A percentile compares a stretch with the other conserved stretches of the same genome.
These are phyloP conservation scores for Sarcophaga rosellei DNA, from an alignment of 2,888 invertebrate species.

Conservation along the genomic window DNA sequence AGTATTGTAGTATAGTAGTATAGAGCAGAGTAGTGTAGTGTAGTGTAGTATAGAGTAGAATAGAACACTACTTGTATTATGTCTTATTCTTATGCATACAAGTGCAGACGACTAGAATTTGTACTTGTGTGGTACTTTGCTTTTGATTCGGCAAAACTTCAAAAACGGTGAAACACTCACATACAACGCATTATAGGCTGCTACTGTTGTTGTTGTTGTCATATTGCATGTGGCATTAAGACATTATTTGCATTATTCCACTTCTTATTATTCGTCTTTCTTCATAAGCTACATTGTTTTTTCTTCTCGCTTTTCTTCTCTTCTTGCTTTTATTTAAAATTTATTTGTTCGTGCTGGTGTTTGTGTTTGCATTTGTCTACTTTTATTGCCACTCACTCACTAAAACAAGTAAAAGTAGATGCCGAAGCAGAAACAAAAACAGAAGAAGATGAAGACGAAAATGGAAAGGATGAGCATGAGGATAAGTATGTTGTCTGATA, in stretches of 20 bases:
- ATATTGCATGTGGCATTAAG: slow-evolving; percentile 63
- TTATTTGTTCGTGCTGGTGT: neutral
- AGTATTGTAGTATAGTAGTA: too few species aligned
- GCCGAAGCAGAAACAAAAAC: neutral
- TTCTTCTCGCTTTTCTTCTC: neutral
- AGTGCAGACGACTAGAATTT: slow-evolving; percentile 61
- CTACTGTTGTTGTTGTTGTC: neutral
- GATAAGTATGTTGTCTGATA: neutral
- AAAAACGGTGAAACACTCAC: slow-evolving; percentile 27
- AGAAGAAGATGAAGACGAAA: slow-evolving; percentile 2
- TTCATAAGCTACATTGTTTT: slow-evolving; percentile 20
- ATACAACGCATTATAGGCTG: neutral
- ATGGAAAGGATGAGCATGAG: neutral
- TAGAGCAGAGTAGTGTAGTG: too few species aligned
- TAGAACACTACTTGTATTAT: slow-evolving; percentile 21
- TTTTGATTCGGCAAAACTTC: slow-evolving; percentile 59
- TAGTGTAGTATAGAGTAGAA: too few species aligned
- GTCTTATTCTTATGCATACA: slow-evolving; percentile 23
- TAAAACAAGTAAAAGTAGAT: slow-evolving; percentile 15
- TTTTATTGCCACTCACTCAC: slow-evolving; percentile 46
- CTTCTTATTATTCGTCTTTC: slow-evolving; percentile 57
- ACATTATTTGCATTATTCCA: slow-evolving; percentile 64
- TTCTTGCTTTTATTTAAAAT: too few species aligned
- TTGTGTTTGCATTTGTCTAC: slow-evolving; percentile 20
- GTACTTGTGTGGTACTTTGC: slow-evolving; percentile 58